Conservation (phyloP, 2,113 vertebrate species). For the Vulpes ferrilata region DNA sequence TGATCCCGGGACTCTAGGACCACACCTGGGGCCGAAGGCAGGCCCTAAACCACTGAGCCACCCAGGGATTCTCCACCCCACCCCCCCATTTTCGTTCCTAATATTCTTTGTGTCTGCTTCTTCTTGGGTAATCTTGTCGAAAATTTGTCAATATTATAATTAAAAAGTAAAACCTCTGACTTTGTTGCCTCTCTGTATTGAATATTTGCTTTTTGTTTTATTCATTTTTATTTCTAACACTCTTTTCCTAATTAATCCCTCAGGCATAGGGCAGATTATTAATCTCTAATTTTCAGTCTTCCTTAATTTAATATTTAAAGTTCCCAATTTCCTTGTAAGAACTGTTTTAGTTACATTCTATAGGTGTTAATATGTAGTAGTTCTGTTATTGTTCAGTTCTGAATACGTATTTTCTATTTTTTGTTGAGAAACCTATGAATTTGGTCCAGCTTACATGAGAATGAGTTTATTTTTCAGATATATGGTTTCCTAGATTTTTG, state of each 20-base stretch:
- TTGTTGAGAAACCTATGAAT: not conserved
- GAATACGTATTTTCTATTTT: conserved; percentile 18
- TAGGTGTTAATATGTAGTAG: not conserved
- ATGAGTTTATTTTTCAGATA: conserved; percentile 3
- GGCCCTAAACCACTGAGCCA: too few species aligned
- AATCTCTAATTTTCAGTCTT: conserved; percentile 14
- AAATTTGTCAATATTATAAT: not conserved
- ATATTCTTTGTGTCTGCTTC: not conserved
- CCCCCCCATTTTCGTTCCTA: not conserved
- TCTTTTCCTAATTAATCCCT: not conserved
- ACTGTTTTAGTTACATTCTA: not conserved
- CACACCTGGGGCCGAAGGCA: too few species aligned
- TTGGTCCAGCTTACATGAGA: not conserved
- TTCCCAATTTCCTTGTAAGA: not conserved
- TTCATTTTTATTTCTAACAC: not conserved
- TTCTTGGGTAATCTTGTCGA: not conserved
- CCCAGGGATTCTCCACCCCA: too few species aligned
- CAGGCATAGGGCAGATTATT: not conserved
- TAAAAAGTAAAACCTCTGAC: not conserved
- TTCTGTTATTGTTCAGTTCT: conserved; percentile 2
- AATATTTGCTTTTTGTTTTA: not conserved
- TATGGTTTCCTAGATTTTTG: not conserved
- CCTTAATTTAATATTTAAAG: not conserved
- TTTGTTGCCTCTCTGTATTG: not conserved
- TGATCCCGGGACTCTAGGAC: too few species aligned